Base-by-base conservation (phyloP, 2,113 vertebrate species). In the Myiopsitta monachus region DNA sequence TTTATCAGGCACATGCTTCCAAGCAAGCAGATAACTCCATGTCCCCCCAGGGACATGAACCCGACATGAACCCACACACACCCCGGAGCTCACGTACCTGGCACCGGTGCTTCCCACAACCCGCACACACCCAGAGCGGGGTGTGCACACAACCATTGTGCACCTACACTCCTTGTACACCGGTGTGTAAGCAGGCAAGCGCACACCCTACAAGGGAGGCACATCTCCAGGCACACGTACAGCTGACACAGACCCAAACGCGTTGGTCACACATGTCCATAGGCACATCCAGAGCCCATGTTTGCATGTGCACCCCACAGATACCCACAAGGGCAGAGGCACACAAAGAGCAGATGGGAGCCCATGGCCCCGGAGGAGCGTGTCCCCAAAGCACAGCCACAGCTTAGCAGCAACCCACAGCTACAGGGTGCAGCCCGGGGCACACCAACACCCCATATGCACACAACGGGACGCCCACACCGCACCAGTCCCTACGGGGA, bases 41-140 rank as follows among this genome's bases (percentile, higher is more conserved):
- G n/a, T n/a, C n/a, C n/a, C n/a, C 5, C 41, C 1, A 3, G 62
- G 67, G 31, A 33, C 1, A 1, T 0, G 61, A 82, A 62, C 70
- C 49, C 1, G 8, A 0, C 0, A 27, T 19, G 90, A 90, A 54
- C 87, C 36, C 47, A 4, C 47, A 13, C 62, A 8, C 91, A 6
- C 33, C 27, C 18, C 0, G 28, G 1, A n/a, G 28, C n/a, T n/a
- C 57, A 19, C 1, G 7, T 2, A 61, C 10, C 14, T 5, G 54
- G 14, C 27, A 7, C 54, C 6, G 2, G 5, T 5, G 3, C 6
- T 36, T 26, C 33, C 55, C 9, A 3, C 43, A 3, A n/a, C 47
- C 5, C 7, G 26, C 14, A 18, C 7, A 2, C 21, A 2, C 18
- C 7, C 1, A 10, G 6, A 52, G 2, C 0, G 0, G 2, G 15